Percentiles rank a stretch among this genome's conserved stretches.
These are phyloP conservation scores for Morone chrysops DNA, from an alignment of 2,113 vertebrate species.

Conservation along the genomic window DNA sequence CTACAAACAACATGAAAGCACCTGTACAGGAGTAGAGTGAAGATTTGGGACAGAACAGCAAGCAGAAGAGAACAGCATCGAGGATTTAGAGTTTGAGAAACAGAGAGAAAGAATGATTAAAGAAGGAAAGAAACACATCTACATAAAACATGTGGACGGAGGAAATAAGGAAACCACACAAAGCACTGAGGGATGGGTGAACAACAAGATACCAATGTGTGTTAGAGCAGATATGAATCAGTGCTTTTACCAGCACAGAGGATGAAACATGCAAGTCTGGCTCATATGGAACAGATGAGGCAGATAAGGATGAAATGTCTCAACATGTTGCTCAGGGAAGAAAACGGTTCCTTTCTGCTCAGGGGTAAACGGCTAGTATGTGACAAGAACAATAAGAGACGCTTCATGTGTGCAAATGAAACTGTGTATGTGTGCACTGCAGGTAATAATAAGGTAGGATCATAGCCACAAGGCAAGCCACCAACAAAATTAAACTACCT, in stretches of 20 bases:
- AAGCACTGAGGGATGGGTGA: slow-evolving; percentile 21
- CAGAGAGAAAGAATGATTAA: background rate
- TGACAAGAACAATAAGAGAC: background rate
- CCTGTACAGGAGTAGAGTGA: background rate
- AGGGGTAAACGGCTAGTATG: slow-evolving; percentile 17
- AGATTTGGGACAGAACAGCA: background rate
- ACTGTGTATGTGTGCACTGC: background rate
- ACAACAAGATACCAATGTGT: slow-evolving; percentile 32
- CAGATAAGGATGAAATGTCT: slow-evolving; percentile 63
- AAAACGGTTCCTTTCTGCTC: slow-evolving; percentile 14
- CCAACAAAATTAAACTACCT: background rate
- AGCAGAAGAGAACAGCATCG: background rate
- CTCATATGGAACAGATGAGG: slow-evolving; percentile 34
- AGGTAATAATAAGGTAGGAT: background rate
- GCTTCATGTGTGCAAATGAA: background rate
- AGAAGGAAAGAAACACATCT: slow-evolving; percentile 1
- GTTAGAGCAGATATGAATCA: slow-evolving; percentile 57
- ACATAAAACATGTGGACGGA: slow-evolving; percentile 15
- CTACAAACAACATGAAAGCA: background rate
- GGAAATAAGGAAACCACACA: slow-evolving; percentile 23
- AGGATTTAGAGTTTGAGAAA: background rate
- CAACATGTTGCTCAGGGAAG: slow-evolving; percentile 49
- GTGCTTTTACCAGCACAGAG: slow-evolving; percentile 27
- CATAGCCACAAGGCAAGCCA: background rate
- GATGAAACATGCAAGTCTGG: slow-evolving; percentile 37